A percentile compares a stretch with the other conserved stretches of the same genome.
Conservation (phyloP, 1,140 invertebrate species). For the Antheraea pernyi region DNA sequence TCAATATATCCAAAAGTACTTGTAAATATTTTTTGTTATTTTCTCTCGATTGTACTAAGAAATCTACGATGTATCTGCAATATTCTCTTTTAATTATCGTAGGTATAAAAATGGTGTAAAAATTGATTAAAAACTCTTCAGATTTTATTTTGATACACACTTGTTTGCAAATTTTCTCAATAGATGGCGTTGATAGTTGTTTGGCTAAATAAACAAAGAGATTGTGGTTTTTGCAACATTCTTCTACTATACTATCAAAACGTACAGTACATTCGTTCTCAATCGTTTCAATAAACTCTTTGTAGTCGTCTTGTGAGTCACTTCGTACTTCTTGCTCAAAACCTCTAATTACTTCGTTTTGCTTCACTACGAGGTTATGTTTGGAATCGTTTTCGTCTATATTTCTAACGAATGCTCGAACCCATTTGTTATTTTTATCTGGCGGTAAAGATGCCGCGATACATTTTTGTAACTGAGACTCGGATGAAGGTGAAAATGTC, state of each 20-base stretch:
- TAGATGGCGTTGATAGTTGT: slow-evolving; percentile 17
- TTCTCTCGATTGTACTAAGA: slow-evolving; percentile 35
- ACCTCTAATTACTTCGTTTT: neutral
- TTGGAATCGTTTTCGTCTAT: neutral
- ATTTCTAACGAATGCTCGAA: slow-evolving; percentile 19
- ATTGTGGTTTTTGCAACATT: slow-evolving; percentile 23
- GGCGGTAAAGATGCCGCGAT: slow-evolving; percentile 17
- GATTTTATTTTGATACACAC: slow-evolving; percentile 29
- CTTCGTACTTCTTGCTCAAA: neutral
- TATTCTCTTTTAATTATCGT: slow-evolving; percentile 36
- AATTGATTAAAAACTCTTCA: slow-evolving; percentile 29
- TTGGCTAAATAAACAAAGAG: slow-evolving; percentile 26
- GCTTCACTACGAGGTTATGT: neutral
- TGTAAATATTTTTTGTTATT: slow-evolving; percentile 25
- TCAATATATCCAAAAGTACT: slow-evolving; percentile 30
- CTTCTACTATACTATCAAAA: slow-evolving; percentile 26
- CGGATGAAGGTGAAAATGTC: slow-evolving; percentile 31
- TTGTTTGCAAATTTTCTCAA: slow-evolving; percentile 36
- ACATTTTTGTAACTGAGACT: slow-evolving; percentile 21
- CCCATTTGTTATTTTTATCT: slow-evolving; percentile 29
- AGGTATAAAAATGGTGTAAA: slow-evolving; percentile 33
- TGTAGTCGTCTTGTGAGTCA: slow-evolving; percentile 14
- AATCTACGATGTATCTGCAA: slow-evolving; percentile 32
- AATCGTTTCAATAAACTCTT: slow-evolving; percentile 18
- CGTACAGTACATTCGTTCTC: slow-evolving; percentile 21